Base-by-base conservation (phyloP, 1,140 invertebrate species). In the Sitobion miscanthi region DNA sequence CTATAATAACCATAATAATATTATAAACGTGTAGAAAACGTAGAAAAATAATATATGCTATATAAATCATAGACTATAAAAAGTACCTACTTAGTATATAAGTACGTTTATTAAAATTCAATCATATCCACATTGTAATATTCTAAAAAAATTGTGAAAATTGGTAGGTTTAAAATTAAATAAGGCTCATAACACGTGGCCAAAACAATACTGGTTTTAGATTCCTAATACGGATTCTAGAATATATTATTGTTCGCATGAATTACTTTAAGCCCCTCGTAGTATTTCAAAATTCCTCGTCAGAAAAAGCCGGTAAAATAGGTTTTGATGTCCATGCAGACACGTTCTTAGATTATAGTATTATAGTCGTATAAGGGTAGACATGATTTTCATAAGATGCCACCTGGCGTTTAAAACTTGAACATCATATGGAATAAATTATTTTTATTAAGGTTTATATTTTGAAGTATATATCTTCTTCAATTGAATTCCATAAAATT, bases 211-310 rank as follows among this genome's bases (percentile, higher is more conserved):
- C 86, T 87, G 86, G 47, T 87, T 87, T 87, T 20, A 20, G 45
- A 47, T 87, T 87, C 20, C 47, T 87, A 42, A 69, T 85, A 86
- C 11, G 86, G 86, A 47, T 87, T 87, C 17, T n/a, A 52, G 47
- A 87, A 87, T 69, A 69, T 87, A 69, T 52, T 87, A 87, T 87
- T 49, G 45, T 30, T 87, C 47, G 86, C 86, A 87, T 87, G 47
- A 86, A 30, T 86, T 86, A 86, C 85, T 86, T 86, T 86, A 52
- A 87, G 47, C 47, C 45, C 30, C 45, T 52, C 38, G 17, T 87
- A 82, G 52, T 21, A 35, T 57, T 93, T 82, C 25, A 87, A 85
- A 42, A 42, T 25, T 86, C 25, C 42, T 86, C 25, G 21, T 25
- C 38, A 42, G 21, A 85, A 85, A 11, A 86, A 86, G 23, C 42